Conservation (phyloP, 2,797 vertebrate species). For the Diplodus puntazzo region DNA sequence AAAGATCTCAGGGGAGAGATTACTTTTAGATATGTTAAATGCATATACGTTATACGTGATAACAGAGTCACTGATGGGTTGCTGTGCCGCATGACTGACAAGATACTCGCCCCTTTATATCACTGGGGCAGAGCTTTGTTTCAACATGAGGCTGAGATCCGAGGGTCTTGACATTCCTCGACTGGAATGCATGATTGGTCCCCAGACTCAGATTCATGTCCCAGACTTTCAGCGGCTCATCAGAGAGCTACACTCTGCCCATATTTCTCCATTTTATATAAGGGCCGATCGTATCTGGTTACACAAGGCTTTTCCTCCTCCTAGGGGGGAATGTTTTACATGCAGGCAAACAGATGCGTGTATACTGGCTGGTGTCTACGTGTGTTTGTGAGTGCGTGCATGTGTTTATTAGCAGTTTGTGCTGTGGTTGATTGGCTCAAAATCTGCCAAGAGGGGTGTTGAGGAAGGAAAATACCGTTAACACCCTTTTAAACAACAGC, state of each 20-base stretch:
- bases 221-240: constrained; percentile 78
- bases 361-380: not conserved
- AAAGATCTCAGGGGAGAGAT: constrained; percentile 48
- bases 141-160: constrained; percentile 62
- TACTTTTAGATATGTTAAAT: constrained; percentile 46
- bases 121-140: constrained; percentile 42
- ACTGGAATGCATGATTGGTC: constrained; percentile 75
- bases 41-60: constrained; percentile 20
- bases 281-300: constrained; percentile 71
- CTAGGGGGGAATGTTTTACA: constrained; percentile 59
- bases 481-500: not conserved
- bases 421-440: constrained; percentile 13
- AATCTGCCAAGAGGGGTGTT: constrained; percentile 3
- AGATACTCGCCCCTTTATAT: constrained; percentile 45
- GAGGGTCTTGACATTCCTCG: constrained; percentile 62
- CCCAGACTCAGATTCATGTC: constrained; percentile 71
- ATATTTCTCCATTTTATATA: constrained; percentile 77
- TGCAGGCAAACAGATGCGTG: constrained; percentile 68
- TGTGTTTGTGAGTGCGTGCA: constrained; percentile 9
- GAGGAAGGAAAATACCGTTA: constrained; percentile 18
- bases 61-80: constrained; percentile 36
- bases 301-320: constrained; percentile 61
- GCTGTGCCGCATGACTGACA: constrained; percentile 47
- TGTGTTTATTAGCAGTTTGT: constrained; percentile 16
- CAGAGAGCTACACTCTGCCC: constrained; percentile 56